Percentiles rank a stretch among this genome's conserved stretches.
These are phyloP conservation scores for Calosoma granatense DNA, from an alignment of 1,140 invertebrate genomes.

Conservation along the genomic window DNA sequence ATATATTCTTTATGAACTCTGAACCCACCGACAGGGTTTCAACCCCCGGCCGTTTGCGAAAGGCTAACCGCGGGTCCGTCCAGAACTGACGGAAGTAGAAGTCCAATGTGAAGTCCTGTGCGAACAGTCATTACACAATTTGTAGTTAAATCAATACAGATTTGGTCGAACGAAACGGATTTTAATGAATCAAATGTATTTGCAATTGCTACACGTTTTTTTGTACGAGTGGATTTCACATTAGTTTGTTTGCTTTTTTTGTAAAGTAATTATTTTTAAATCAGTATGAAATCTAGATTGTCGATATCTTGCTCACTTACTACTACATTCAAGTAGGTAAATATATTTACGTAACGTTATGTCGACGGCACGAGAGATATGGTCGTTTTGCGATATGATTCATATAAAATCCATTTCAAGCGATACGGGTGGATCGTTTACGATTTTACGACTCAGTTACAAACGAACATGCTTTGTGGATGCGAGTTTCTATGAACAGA, in stretches of 20 bases:
- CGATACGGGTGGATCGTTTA: neutral
- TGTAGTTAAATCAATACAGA: neutral
- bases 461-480: neutral
- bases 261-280: too few species aligned
- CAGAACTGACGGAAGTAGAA: conserved; percentile 99
- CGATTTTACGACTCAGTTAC: neutral
- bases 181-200: neutral
- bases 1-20: conserved; percentile 95
- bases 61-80: conserved; percentile 89
- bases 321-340: too few species aligned
- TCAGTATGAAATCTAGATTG: too few species aligned
- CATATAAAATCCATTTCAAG: neutral
- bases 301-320: too few species aligned
- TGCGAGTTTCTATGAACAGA: neutral
- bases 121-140: neutral
- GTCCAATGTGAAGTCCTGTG: conserved; percentile 94
- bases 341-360: too few species aligned
- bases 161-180: neutral
- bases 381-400: neutral
- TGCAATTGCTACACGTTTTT: too few species aligned
- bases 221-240: too few species aligned
- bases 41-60: conserved; percentile 74
- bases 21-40: conserved; percentile 84
- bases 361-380: too few species aligned
- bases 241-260: too few species aligned